phyloP scores from a whole-genome alignment of 1,140 invertebrate species.

The Gryon sp. region DNA sequence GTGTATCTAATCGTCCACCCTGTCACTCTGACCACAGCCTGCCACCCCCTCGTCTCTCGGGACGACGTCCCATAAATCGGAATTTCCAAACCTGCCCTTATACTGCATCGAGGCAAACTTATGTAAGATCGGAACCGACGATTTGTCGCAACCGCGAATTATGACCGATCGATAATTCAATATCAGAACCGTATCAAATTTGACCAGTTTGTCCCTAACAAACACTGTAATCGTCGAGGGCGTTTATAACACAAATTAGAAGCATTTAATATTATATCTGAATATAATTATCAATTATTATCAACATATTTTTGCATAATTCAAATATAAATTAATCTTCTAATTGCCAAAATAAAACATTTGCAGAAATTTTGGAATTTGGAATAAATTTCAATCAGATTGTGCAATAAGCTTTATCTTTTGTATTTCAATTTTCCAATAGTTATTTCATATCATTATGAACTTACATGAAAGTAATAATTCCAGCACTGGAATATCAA shows the following conservation, averaged over 20 bases:
- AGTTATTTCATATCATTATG: no score
- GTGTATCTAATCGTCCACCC: conserved; percentile 76
- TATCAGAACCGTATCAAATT: conserved; percentile 58
- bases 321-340: no score
- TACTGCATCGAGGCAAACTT: conserved; percentile 58
- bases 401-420: no score
- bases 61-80: conserved; percentile 76
- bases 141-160: conserved; percentile 67
- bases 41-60: conserved; percentile 65
- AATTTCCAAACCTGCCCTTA: conserved; percentile 70
- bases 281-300: background rate
- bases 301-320: background rate
- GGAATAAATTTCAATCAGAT: no score
- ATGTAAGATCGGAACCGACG: conserved; percentile 65
- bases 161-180: conserved; percentile 67
- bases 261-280: no score
- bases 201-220: conserved; percentile 49
- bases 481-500: no score
- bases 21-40: conserved; percentile 76
- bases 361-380: no score
- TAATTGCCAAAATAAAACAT: no score
- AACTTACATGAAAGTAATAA: no score
- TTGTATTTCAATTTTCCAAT: no score
- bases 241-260: conserved; percentile 29
- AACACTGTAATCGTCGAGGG: conserved; percentile 49